Evolutionary conservation across 2,888 invertebrate species (phyloP).

Genomic region (Sinelater perroti): DNA sequence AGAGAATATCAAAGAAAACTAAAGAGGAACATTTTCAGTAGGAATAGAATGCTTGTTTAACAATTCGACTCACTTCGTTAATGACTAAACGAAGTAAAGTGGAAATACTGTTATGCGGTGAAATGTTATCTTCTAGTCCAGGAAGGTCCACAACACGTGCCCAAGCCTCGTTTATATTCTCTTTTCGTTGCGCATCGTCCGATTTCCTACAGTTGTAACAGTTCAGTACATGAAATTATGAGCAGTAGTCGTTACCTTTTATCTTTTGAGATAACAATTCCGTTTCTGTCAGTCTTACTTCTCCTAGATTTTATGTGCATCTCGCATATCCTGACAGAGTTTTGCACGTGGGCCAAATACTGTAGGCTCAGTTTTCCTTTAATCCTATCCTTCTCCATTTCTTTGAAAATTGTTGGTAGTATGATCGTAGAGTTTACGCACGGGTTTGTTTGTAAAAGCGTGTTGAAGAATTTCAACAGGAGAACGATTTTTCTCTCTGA

Average conservation of each 20-base stretch:
- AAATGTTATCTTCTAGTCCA: conserved; percentile 84
- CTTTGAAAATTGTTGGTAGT: neutral
- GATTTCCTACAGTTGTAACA: conserved; percentile 21
- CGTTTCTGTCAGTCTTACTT: conserved; percentile 35
- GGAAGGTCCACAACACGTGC: conserved; percentile 80
- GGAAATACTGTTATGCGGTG: conserved; percentile 78
- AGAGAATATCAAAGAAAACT: conserved; percentile 74
- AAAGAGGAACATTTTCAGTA: neutral
- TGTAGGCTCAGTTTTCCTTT: conserved; percentile 28
- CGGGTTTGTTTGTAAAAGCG: conserved; percentile 28
- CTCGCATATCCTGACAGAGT: conserved; percentile 38
- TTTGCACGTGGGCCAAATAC: conserved; percentile 41
- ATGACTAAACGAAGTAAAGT: conserved; percentile 75
- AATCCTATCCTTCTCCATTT: conserved; percentile 53
- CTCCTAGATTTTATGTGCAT: conserved; percentile 38
- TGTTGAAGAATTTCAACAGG: conserved; percentile 68
- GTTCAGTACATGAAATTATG: neutral
- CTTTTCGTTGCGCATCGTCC: conserved; percentile 41
- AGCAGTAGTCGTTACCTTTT: conserved; percentile 26
- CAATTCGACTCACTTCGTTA: conserved; percentile 72
- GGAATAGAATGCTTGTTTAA: neutral
- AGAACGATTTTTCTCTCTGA: conserved; percentile 76
- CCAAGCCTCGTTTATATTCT: conserved; percentile 69
- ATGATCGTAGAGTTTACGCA: neutral
- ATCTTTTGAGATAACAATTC: conserved; percentile 24